A percentile compares a stretch with the other conserved stretches of the same genome.
phyloP scores from a whole-genome alignment of 2,797 vertebrate genomes.

The Amphiprion clarkii region DNA sequence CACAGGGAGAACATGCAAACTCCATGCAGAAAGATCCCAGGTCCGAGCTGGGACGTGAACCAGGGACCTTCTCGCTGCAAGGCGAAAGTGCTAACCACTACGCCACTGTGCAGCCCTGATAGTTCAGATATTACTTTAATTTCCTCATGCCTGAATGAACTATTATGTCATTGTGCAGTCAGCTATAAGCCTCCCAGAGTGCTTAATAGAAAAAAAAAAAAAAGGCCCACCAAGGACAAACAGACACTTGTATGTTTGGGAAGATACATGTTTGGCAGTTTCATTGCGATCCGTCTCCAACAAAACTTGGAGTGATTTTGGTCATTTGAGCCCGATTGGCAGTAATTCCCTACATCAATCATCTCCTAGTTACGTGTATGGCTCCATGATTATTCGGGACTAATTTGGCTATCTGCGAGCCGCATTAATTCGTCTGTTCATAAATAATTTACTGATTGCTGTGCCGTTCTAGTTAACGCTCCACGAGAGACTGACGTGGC shows the following conservation, averaged over 20 bases:
- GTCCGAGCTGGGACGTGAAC: too few relatives aligned
- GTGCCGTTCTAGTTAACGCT: slow-evolving; percentile 33
- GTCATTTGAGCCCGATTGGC: slow-evolving; percentile 34
- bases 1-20: too few relatives aligned
- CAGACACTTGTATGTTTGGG: slow-evolving; percentile 18
- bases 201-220: slow-evolving; percentile 8
- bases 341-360: slow-evolving; percentile 57
- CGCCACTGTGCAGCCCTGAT: too few relatives aligned
- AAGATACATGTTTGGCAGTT: slow-evolving; percentile 21
- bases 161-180: slow-evolving; percentile 28
- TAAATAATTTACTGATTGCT: slow-evolving; percentile 37
- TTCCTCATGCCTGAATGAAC: slow-evolving; percentile 48
- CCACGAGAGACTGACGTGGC: slow-evolving; percentile 17
- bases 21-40: too few relatives aligned
- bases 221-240: slow-evolving; percentile 48
- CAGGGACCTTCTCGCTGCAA: too few relatives aligned
- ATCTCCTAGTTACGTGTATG: slow-evolving; percentile 27
- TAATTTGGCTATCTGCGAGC: slow-evolving; percentile 49
- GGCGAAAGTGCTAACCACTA: too few relatives aligned
- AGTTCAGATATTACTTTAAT: slow-evolving; percentile 47
- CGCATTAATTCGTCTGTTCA: slow-evolving; percentile 50
- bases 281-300: slow-evolving; percentile 10
- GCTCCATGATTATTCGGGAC: slow-evolving; percentile 42
- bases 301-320: slow-evolving; percentile 39
- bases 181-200: slow-evolving; percentile 3